These are phyloP conservation scores for Lytechinus pictus DNA, from an alignment of 35 echinoderm and acorn worm genomes.

Conservation along the genomic window DNA sequence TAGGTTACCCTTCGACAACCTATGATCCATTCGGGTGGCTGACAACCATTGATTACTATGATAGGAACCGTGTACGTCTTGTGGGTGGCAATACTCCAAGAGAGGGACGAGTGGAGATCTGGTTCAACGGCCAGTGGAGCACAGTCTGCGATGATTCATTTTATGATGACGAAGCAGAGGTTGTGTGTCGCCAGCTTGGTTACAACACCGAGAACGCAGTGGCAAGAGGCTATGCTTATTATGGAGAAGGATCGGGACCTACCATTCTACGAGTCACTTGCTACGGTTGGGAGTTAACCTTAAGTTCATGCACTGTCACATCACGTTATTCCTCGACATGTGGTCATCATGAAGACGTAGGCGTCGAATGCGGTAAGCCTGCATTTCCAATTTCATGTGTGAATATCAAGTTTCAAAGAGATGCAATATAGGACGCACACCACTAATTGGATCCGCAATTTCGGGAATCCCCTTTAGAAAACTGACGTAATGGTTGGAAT, in stretches of 20 bases:
- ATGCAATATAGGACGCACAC: too few relatives aligned
- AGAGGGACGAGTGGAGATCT: neutral
- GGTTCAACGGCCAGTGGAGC: neutral
- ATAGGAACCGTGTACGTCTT: neutral
- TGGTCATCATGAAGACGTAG: neutral
- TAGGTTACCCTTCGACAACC: neutral
- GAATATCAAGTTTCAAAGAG: too few relatives aligned
- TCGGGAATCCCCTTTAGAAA: too few relatives aligned
- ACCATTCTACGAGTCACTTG: neutral
- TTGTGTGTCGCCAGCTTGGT: neutral
- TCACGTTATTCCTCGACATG: neutral
- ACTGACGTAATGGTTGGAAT: too few relatives aligned
- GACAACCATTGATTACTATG: neutral
- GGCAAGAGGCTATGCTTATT: neutral
- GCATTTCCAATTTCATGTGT: too few relatives aligned
- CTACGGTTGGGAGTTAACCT: neutral
- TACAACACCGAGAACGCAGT: neutral
- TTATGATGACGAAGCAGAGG: neutral
- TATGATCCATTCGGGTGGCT: neutral
- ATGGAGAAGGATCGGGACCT: neutral
- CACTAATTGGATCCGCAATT: too few relatives aligned
- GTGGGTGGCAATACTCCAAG: neutral
- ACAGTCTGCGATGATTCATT: neutral
- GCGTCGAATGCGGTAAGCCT: neutral
- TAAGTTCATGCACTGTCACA: neutral